Percentiles rank a stretch among this genome's conserved stretches.
phyloP scores from a whole-genome alignment of 2,113 vertebrate species.

The Struthio camelus region DNA sequence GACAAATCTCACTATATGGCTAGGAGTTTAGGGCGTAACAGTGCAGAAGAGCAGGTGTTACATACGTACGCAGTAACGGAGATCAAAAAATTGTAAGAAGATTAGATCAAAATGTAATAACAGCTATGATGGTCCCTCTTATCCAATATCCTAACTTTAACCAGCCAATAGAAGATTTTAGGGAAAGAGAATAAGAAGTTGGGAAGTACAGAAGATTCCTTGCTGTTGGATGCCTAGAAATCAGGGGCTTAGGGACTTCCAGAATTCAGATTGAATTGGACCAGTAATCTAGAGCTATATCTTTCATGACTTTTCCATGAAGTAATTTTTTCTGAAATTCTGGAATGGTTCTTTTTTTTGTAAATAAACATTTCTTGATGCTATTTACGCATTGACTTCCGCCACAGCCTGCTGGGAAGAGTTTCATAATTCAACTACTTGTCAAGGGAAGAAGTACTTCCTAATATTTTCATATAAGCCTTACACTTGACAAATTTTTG shows the following conservation, averaged over 20 bases:
- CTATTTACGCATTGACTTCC: not conserved
- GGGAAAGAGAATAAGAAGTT: not conserved
- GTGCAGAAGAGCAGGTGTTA: not conserved
- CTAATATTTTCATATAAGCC: not conserved
- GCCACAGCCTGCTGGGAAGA: not conserved
- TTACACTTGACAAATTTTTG: not conserved
- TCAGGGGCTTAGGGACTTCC: not conserved
- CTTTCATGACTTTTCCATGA: not conserved
- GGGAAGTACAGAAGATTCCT: not conserved
- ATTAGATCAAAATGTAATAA: not conserved
- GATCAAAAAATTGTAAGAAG: not conserved
- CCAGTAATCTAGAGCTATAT: not conserved
- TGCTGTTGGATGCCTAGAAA: not conserved
- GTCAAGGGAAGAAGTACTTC: not conserved
- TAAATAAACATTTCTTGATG: not conserved
- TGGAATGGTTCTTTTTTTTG: not conserved
- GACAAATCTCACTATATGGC: not conserved
- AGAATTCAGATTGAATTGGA: not conserved
- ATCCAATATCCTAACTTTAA: not conserved
- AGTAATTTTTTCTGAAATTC: not conserved
- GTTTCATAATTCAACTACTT: not conserved
- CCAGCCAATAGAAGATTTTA: not conserved
- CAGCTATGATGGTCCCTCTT: not conserved
- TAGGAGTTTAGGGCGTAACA: not conserved
- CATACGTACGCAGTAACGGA: not conserved